Evolutionary conservation across 2,888 invertebrate genomes (phyloP).

Genomic region (Drosophila parthenogenetica): DNA sequence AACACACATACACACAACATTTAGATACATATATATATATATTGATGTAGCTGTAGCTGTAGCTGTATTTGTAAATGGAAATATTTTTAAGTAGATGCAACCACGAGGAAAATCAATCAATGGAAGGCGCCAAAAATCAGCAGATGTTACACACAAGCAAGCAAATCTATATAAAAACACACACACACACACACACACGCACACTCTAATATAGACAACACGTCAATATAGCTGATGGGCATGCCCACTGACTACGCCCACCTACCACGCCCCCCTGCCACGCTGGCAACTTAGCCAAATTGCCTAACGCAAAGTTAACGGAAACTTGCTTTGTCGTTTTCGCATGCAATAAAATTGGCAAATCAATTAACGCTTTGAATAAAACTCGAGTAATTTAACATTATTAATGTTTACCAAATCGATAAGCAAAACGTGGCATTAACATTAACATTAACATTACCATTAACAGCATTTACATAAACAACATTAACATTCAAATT

Average conservation of each 20-base stretch:
- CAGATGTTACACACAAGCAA: constrained; percentile 44
- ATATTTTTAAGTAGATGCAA: constrained; percentile 73
- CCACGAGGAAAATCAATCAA: constrained; percentile 62
- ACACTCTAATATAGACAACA: background rate
- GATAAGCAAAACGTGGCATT: constrained; percentile 31
- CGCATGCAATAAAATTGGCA: constrained; percentile 38
- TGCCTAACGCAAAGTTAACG: constrained; percentile 43
- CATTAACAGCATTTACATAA: constrained; percentile 20
- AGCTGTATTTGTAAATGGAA: constrained; percentile 11
- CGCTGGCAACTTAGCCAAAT: constrained; percentile 39
- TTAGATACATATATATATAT: constrained; percentile 6
- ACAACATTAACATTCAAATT: constrained; percentile 2
- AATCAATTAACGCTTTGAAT: constrained; percentile 48
- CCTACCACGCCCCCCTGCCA: background rate
- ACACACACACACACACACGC: background rate
- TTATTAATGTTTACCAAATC: constrained; percentile 52
- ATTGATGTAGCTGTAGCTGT: no score
- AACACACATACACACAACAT: constrained; percentile 17
- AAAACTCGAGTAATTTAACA: constrained; percentile 31
- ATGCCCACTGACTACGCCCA: background rate
- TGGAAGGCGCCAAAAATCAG: constrained; percentile 54
- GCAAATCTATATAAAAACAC: background rate
- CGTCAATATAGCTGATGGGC: constrained; percentile 17
- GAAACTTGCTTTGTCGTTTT: constrained; percentile 39
- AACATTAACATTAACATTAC: constrained; percentile 19